Conservation (phyloP, 2,888 invertebrate species). For the Matsumyia berberina region DNA sequence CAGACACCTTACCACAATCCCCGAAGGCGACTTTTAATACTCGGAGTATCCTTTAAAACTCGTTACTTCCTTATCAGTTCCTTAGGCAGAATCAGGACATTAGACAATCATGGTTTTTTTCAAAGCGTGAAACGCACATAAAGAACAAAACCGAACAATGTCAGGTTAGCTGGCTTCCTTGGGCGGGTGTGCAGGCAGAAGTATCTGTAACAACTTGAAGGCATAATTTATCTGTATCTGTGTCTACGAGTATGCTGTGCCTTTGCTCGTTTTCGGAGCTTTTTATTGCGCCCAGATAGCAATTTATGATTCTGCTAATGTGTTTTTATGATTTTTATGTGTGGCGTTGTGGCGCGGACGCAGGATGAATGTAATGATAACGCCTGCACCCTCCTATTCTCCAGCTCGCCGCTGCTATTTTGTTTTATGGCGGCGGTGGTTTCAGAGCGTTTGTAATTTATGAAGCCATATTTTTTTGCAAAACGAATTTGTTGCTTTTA, state of each 20-base stretch:
- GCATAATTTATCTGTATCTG: conserved; percentile 59
- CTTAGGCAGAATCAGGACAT: conserved; percentile 47
- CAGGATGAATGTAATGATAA: conserved; percentile 70
- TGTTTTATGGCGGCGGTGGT: conserved; percentile 64
- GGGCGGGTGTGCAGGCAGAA: neutral
- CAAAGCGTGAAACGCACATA: conserved; percentile 19
- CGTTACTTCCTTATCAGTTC: conserved; percentile 55
- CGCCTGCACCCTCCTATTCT: conserved; percentile 10
- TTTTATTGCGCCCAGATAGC: conserved; percentile 76
- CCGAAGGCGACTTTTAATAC: conserved; percentile 30
- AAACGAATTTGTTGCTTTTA: conserved; percentile 68
- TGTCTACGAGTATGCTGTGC: conserved; percentile 24
- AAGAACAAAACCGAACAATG: conserved; percentile 1
- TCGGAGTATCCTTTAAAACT: conserved; percentile 42
- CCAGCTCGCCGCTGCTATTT: conserved; percentile 48
- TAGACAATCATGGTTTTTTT: conserved; percentile 54
- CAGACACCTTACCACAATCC: conserved; percentile 58
- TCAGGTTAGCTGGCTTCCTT: neutral
- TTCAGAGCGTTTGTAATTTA: conserved; percentile 69
- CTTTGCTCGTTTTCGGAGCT: conserved; percentile 54
- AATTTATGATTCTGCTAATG: conserved; percentile 79
- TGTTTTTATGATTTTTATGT: conserved; percentile 78
- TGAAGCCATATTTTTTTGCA: conserved; percentile 71
- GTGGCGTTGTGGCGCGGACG: conserved; percentile 62
- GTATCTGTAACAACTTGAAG: conserved; percentile 52